Evolutionary conservation across 2,888 invertebrate genomes (phyloP), one percentile per base, ranked within the genome.

Genomic region (Horisme vitalbata): DNA sequence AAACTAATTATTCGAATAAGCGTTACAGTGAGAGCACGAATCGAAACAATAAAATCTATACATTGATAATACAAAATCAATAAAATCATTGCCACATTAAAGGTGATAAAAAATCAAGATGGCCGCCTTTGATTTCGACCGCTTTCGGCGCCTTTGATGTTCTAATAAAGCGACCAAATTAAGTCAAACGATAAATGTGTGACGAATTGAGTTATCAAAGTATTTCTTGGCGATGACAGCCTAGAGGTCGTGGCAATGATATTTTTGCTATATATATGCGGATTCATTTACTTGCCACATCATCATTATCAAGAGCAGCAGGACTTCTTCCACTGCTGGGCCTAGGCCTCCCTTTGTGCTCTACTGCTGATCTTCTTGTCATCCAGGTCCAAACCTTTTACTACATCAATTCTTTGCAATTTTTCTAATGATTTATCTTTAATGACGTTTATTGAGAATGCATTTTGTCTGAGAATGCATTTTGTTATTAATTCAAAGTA

Each of bases 131-230:
- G 82, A 87, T 77, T 70, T 68, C 59, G 60, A 55, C 70, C 76
- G 74, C 71, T 70, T 70, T 77, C 86, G 86, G 87, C 76, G 45
- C 65, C 83, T 87, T 87, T 87, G 83, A 87, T 79, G 71, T 76
- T 69, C 68, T 75, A 79, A 86, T 87, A 87, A 87, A 83, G 83
- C 78, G 85, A 83, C 81, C 79, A 85, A 88, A 86, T 85, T 83
- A 83, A 88, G 84, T 86, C 86, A 86, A 85, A 83, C 75, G 75
- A 79, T 83, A 81, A 85, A 76, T 74, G 86, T 84, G 84, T 85
- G 85, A 84, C 88, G 86, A 89, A 89, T 89, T 72, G 79, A 83
- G 72, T 63, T 84, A 85, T 87, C 88, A 83, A 85, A 86, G 83
- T 84, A 82, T 85, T 82, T 77, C 79, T 80, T 77, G 66, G 71